Conservation (phyloP, 2,113 vertebrate genomes). For the Chloropsis hardwickii region DNA sequence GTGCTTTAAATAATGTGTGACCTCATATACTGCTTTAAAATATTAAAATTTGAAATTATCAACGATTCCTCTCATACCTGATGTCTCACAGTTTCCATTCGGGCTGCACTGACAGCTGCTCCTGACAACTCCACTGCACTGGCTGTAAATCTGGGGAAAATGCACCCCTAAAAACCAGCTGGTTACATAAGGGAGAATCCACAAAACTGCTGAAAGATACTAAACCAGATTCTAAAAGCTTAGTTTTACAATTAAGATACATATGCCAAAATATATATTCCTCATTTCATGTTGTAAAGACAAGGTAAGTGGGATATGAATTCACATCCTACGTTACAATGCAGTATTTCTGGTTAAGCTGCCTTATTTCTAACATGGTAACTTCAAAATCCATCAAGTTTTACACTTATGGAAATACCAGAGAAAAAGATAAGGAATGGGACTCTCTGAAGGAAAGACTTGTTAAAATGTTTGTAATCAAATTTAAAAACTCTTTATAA, state of each 20-base stretch:
- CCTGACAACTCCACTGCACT: neutral
- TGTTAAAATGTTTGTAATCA: neutral
- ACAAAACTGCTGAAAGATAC: neutral
- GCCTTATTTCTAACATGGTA: neutral
- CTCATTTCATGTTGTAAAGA: neutral
- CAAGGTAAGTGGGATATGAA: conserved; percentile 1
- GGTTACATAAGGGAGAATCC: neutral
- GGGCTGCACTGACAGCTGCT: neutral
- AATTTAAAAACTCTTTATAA: neutral
- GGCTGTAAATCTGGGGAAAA: conserved; percentile 2
- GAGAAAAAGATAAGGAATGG: neutral
- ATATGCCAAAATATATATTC: neutral
- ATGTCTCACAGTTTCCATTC: neutral
- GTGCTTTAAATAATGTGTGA: conserved; percentile 13
- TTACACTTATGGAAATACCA: neutral
- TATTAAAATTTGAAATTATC: conserved; percentile 21
- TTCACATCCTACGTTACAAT: neutral
- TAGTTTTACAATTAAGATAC: neutral
- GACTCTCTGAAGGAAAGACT: neutral
- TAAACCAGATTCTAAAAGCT: neutral
- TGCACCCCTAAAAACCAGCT: neutral
- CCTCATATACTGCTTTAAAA: conserved; percentile 8
- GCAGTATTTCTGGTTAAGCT: neutral
- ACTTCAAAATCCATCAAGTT: neutral
- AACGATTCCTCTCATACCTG: neutral